Conservation (phyloP, 2,113 vertebrate species). For the Bubo scandiacus region DNA sequence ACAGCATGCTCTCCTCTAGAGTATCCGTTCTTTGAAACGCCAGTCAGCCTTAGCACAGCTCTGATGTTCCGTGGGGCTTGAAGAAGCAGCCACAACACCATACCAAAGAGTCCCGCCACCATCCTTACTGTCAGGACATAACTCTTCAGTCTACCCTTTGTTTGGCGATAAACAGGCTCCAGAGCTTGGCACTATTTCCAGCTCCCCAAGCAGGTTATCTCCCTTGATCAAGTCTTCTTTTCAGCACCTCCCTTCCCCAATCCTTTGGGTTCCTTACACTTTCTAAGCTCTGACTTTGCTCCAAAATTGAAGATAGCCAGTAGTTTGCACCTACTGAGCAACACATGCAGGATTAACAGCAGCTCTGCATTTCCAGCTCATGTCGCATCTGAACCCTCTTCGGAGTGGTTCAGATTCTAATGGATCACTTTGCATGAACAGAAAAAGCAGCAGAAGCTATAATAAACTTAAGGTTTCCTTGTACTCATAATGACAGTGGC, state of each 20-base stretch:
- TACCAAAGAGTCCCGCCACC: neutral
- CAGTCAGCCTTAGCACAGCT: neutral
- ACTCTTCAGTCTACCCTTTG: neutral
- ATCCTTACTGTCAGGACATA: too few relatives aligned
- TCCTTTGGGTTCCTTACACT: neutral
- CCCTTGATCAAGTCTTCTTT: neutral
- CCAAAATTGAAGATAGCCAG: neutral
- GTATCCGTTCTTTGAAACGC: neutral
- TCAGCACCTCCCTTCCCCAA: neutral
- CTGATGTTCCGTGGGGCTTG: neutral
- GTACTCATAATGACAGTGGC: neutral
- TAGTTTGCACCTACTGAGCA: neutral
- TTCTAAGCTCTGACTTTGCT: neutral
- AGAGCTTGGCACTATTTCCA: neutral
- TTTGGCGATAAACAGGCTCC: neutral
- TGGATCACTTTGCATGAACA: neutral
- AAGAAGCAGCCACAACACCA: neutral
- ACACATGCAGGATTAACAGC: neutral
- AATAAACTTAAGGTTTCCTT: neutral
- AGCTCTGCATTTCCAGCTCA: neutral
- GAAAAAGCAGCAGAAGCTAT: neutral
- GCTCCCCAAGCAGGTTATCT: neutral
- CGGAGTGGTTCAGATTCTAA: neutral
- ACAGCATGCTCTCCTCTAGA: rapidly evolving
- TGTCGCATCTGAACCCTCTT: neutral